Conservation (phyloP, 2,797 vertebrate genomes). For the Neoniphon sammara region DNA sequence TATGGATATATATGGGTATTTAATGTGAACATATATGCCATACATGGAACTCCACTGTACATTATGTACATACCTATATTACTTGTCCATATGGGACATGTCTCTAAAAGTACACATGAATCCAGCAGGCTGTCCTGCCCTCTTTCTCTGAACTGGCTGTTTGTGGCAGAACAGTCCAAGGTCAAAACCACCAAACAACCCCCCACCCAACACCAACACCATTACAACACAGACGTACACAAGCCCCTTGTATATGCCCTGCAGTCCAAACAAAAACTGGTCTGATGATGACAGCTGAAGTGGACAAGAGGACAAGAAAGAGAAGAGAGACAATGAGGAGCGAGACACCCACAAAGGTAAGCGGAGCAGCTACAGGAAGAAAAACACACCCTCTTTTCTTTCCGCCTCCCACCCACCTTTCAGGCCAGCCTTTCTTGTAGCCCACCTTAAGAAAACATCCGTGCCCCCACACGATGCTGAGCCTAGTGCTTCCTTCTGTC, state of each 20-base stretch:
- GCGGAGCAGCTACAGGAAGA: conserved; percentile 58
- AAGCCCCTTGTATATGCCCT: conserved; percentile 34
- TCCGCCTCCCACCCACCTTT: conserved; percentile 71
- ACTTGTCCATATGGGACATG: no score
- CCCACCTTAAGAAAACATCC: conserved; percentile 86
- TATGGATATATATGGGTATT: no score
- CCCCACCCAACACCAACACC: neutral
- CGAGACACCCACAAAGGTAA: conserved; percentile 58
- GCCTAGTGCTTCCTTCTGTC: conserved; percentile 74
- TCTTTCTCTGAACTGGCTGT: conserved; percentile 38
- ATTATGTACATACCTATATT: no score
- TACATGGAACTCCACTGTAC: no score
- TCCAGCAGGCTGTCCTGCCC: conserved; percentile 25
- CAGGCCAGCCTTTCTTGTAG: conserved; percentile 67
- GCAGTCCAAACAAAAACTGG: conserved; percentile 54
- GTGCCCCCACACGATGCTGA: conserved; percentile 79
- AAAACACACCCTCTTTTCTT: conserved; percentile 54
- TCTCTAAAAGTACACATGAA: conserved; percentile 21
- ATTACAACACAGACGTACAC: conserved; percentile 22
- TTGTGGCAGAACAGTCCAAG: conserved; percentile 49
- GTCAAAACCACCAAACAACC: conserved; percentile 55
- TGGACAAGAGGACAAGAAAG: conserved; percentile 45
- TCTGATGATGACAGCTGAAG: conserved; percentile 47
- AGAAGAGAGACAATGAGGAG: conserved; percentile 45
- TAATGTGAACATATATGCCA: no score